Percentiles rank a stretch among this genome's conserved stretches.
phyloP scores from a whole-genome alignment of 92 coral and sea anemone species.

The Bergia puertoricense region DNA sequence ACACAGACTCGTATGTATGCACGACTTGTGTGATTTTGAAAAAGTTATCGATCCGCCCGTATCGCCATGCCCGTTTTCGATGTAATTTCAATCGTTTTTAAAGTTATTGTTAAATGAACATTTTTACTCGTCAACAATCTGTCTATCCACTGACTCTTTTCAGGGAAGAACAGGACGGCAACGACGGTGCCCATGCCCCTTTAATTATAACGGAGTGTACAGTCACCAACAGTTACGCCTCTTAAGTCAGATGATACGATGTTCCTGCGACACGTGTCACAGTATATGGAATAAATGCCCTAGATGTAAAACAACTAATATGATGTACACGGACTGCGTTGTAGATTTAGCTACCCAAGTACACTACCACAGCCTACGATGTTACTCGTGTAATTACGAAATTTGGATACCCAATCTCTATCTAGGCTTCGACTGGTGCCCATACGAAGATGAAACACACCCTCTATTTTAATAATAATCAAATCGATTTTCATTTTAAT shows the following conservation, averaged over 20 bases:
- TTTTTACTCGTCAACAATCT: slow-evolving; percentile 4
- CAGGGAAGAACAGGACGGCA: neutral
- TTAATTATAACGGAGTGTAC: neutral
- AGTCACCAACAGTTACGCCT: neutral
- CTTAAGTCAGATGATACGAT: neutral
- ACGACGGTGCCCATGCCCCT: neutral
- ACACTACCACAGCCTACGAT: neutral
- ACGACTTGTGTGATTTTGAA: slow-evolving; percentile 10
- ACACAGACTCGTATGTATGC: slow-evolving; percentile 17
- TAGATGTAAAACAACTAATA: neutral
- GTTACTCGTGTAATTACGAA: neutral
- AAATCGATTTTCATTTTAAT: no score
- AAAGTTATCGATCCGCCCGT: slow-evolving; percentile 17
- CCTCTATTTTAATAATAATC: neutral
- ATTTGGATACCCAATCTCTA: neutral
- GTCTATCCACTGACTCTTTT: slow-evolving; percentile 5
- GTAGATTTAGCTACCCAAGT: neutral
- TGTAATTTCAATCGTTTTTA: slow-evolving; percentile 6
- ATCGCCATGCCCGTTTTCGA: slow-evolving; percentile 15
- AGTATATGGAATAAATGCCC: neutral
- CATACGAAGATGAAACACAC: no score
- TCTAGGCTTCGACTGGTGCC: no score
- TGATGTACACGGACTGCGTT: neutral
- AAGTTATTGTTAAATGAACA: slow-evolving; percentile 10
- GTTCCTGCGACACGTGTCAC: neutral